Conservation (phyloP, 2,797 vertebrate genomes). For the Aldrovandia affinis region DNA sequence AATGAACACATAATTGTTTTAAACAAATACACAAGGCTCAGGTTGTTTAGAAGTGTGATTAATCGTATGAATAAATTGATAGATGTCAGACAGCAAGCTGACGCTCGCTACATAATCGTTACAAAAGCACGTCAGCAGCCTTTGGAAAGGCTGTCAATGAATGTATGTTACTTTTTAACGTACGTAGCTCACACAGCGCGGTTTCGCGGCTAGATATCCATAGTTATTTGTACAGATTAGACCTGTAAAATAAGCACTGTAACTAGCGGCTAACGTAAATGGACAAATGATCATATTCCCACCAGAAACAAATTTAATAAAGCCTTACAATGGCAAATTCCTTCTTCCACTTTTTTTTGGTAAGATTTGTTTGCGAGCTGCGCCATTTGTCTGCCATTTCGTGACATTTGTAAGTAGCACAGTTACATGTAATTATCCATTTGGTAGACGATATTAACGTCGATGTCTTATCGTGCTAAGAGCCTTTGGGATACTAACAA, state of each 20-base stretch:
- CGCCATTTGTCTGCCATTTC: background rate
- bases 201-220: too few species aligned
- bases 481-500: background rate
- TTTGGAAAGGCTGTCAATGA: too few species aligned
- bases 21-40: background rate
- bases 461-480: background rate
- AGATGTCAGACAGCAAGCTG: background rate
- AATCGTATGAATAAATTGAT: background rate
- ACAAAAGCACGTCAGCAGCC: too few species aligned
- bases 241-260: too few species aligned
- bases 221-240: too few species aligned
- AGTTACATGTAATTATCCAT: background rate
- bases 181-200: too few species aligned
- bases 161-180: too few species aligned
- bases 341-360: background rate
- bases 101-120: too few species aligned
- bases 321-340: background rate
- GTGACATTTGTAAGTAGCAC: background rate
- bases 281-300: too few species aligned
- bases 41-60: background rate
- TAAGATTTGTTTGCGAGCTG: background rate
- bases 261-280: too few species aligned
- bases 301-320: background rate
- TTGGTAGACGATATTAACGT: background rate
- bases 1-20: background rate